Evolutionary conservation across 2,888 invertebrate species (phyloP), one percentile per base, ranked within the genome.

Genomic region (Pecten maximus): DNA sequence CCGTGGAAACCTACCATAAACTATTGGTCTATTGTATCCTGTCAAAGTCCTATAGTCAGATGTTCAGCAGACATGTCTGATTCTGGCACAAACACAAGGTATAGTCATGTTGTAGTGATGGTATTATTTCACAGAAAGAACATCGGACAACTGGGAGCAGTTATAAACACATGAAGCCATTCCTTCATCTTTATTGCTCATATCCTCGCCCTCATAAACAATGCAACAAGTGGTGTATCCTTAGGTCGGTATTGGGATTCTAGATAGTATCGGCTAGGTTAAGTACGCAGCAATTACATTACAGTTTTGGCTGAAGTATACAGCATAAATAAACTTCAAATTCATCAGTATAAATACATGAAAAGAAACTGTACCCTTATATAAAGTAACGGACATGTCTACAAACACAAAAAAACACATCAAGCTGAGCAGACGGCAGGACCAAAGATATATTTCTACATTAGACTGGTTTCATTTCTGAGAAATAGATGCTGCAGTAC

Each of bases 321-420:
- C 60, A 28, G 2, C 8, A 28, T 74, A 74, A 74, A 74, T 74
- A n/a, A 74, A n/a, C 60, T n/a, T 28, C 60, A 74, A 74, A 74
- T 74, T 28, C 60, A 74, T 74, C 60, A 74, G 12, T 74, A 74
- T 74, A 6, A 74, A 74, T 74, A 74, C 8, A 74, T 74, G 60
- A 74, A 28, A 74, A 4, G 60, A 74, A 74, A 74, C 15, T 8
- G 2, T 74, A 74, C n/a, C n/a, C 28, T n/a, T 74, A 16, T 74
- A n/a, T 74, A 28, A 0, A 28, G n/a, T n/a, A 35, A 2, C 35
- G 28, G 28, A 12, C 1, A 74, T 74, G 44, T 44, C 8, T 44
- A 44, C 12, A 44, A 12, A 44, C 44, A 44, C 44, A 6, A 12
- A 44, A 10, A 44, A 10, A 12, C 12, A 74, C 12, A 74, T 74